Base-by-base conservation (phyloP, 1,140 invertebrate species). In the Macrostomum lignano region DNA sequence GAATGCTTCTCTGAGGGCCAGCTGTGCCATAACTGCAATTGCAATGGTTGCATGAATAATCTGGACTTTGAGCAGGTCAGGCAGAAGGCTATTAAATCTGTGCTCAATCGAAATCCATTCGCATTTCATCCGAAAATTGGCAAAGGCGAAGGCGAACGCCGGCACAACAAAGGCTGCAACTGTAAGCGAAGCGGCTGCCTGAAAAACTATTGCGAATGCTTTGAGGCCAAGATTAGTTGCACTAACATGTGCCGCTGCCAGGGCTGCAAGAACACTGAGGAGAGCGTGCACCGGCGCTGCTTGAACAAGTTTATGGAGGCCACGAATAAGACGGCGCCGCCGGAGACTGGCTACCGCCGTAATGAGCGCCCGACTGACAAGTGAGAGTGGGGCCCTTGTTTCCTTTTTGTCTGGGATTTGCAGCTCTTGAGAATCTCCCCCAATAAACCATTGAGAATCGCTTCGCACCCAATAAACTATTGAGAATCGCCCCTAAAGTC, bases 181-280 rank as follows among this genome's bases (percentile, higher is more conserved):
- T 98, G 91, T 55, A 94, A 94, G 61, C 65, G 86, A 35, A 93
- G 82, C 23, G 84, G 84, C 6, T 98, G 91, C 62, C 64, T 98
- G 17, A 98, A 98, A 54, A 96, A 96, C 61, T 98, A 98, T 55
- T 98, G 91, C 58, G 91, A 98, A 67, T 98, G 91, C 59, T 98
- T 93, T 48, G 91, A 96, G 75, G 88, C 86, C 10, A 94, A 94
- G 61, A 96, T 98, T 46, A 73, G 82, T 24, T 98, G 88, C 55
- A 84, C 82, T 25, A 70, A 67, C 40, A 79, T 82, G 48, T 98
- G 88, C 55, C 91, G 88, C 62, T 98, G 88, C 61, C 63, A 74
- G 50, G 79, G 82, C 5, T 98, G 88, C 60, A 75, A 82, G 44
- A 98, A 98, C 60, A 72, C 86, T 47, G 69, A 70, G 38, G 64